Conservation (phyloP, 2,797 vertebrate genomes). For the Micropoecilia bifurca region DNA sequence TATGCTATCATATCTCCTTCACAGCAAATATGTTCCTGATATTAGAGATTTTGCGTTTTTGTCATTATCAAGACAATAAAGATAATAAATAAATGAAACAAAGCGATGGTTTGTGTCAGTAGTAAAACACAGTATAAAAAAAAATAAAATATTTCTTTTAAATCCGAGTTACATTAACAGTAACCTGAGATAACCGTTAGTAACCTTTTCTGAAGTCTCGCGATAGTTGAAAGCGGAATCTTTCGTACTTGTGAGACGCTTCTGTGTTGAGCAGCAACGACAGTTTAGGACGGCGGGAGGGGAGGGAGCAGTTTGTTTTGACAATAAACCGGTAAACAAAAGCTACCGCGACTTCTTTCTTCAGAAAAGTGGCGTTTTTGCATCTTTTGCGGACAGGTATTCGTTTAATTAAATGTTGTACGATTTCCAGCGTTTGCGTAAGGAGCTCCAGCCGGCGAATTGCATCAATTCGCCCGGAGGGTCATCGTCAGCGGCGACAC, state of each 20-base stretch:
- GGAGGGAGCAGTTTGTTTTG: slow-evolving; percentile 39
- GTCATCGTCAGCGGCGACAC: slow-evolving; percentile 74
- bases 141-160: not conserved
- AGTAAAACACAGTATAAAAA: not conserved
- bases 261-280: slow-evolving; percentile 58
- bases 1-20: not conserved
- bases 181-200: slow-evolving; percentile 19
- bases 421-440: slow-evolving; percentile 51
- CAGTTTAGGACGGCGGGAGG: slow-evolving; percentile 45
- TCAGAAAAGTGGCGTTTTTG: not conserved
- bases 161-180: not conserved
- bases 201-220: slow-evolving; percentile 69
- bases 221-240: slow-evolving; percentile 81
- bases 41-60: not conserved
- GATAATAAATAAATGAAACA: not conserved
- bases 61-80: not conserved
- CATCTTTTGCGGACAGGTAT: slow-evolving; percentile 7
- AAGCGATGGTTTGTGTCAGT: not conserved
- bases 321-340: slow-evolving; percentile 11
- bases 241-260: slow-evolving; percentile 63
- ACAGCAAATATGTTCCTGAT: not conserved
- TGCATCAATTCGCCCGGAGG: slow-evolving; percentile 69
- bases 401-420: slow-evolving; percentile 75
- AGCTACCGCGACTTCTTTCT: slow-evolving; percentile 12
- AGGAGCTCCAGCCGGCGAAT: slow-evolving; percentile 68